A percentile compares a stretch with the other conserved stretches of the same genome.
Conservation (phyloP, 2,888 invertebrate genomes). For the Drosophila melanocephala region DNA sequence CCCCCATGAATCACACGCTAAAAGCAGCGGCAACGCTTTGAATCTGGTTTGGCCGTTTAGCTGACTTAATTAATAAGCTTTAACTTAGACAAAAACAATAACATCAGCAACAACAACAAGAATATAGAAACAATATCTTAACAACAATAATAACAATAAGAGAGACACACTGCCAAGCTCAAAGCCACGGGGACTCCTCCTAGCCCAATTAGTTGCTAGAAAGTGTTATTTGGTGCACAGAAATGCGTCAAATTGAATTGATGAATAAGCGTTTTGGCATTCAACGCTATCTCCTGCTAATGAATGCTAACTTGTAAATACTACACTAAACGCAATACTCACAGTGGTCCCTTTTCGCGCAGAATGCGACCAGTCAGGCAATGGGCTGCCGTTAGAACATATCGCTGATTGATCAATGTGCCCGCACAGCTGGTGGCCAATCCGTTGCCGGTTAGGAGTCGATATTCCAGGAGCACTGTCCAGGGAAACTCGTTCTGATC, state of each 20-base stretch:
- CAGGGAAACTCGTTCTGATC: constrained; percentile 90
- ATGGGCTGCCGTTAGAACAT: constrained; percentile 88
- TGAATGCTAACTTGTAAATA: neutral
- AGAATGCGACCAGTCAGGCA: constrained; percentile 87
- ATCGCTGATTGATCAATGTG: constrained; percentile 85
- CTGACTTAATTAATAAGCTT: constrained; percentile 67
- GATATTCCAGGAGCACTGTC: constrained; percentile 89
- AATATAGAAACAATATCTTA: neutral
- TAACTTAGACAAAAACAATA: constrained; percentile 14
- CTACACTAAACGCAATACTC: constrained; percentile 75
- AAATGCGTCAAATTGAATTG: constrained; percentile 35
- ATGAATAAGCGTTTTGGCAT: constrained; percentile 42
- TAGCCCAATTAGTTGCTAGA: constrained; percentile 46
- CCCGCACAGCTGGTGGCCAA: constrained; percentile 83
- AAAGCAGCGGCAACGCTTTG: constrained; percentile 43
- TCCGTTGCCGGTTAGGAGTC: constrained; percentile 73
- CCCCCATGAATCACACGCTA: constrained; percentile 55
- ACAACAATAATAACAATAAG: neutral
- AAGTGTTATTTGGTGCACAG: constrained; percentile 46
- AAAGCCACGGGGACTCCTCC: constrained; percentile 57
- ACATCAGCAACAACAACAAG: neutral
- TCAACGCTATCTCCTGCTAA: neutral
- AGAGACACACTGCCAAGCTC: constrained; percentile 6
- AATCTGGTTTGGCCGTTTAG: constrained; percentile 60
- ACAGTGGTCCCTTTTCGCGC: constrained; percentile 87